Base-by-base conservation (phyloP, 2,113 vertebrate genomes). In the Apteryx owenii region DNA sequence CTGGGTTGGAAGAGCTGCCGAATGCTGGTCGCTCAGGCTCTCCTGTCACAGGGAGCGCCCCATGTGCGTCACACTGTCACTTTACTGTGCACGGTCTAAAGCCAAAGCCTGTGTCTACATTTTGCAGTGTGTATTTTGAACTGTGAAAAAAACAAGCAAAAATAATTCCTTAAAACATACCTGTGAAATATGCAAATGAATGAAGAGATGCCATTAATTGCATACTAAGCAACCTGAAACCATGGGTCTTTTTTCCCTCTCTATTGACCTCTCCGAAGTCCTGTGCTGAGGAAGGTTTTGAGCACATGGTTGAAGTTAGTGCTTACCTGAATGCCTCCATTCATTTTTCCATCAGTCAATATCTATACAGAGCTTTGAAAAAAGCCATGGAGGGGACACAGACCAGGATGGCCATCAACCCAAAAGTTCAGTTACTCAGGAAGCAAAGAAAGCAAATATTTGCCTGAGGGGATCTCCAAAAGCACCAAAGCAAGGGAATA, bases 51-150 rank as follows among this genome's bases (percentile, higher is more conserved):
- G 10, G 28, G 53, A 84, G 3, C 22, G 8, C 15, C 54, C 51
- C 16, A 12, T 0, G 0, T 50, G 14, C 0, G 0, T 71, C 40
- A 22, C 29, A 18, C 38, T 73, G 9, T 22, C 72, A 79, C 48
- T 50, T 64, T 64, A 68, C 73, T n/a, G 54, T 46, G 71, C 21
- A 23, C 23, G 6, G 10, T 7, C 46, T 38, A 62, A 38, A 86
- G 48, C n/a, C 62, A 38, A 23, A 23, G 71, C 26, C 14, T 61
- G 40, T 51, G 38, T 36, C 62, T 80, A 1, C 31, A 8, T 87
- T 75, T 70, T 19, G 5, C 31, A 42, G 10, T 12, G 19, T 0
- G 0, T 25, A 19, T 53, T 84, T 54, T 48, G 6, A 71, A 82
- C 22, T 5, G 22, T 56, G 29, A 60, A 60, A 91, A 54, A 42